These are phyloP conservation scores for Amitus sp. DNA, from an alignment of 2,888 invertebrate genomes.

Conservation along the genomic window DNA sequence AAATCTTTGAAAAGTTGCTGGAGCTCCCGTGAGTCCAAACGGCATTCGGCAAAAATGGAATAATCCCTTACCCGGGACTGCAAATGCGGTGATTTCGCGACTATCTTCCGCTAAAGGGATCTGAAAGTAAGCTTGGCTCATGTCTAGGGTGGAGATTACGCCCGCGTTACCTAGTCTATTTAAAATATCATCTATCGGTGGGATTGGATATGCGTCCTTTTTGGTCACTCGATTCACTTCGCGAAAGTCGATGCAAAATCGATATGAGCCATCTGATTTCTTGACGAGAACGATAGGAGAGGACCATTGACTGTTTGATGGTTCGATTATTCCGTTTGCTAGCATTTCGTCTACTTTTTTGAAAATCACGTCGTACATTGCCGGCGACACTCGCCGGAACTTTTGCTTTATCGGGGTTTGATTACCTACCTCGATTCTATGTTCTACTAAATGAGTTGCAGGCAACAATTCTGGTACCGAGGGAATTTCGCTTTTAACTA, in stretches of 20 bases:
- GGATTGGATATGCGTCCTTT: slow-evolving; percentile 32
- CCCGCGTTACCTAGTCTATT: slow-evolving; percentile 20
- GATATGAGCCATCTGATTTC: slow-evolving; percentile 19
- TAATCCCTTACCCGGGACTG: slow-evolving; percentile 22
- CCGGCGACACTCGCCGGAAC: slow-evolving; percentile 12
- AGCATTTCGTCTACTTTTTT: slow-evolving; percentile 9
- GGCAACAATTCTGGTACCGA: background rate
- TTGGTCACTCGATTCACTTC: slow-evolving; percentile 22
- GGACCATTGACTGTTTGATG: slow-evolving; percentile 16
- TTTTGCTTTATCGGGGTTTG: slow-evolving; percentile 11
- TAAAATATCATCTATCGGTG: slow-evolving; percentile 22
- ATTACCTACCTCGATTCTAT: background rate
- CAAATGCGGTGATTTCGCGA: slow-evolving; percentile 31
- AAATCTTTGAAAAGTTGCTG: slow-evolving; percentile 34
- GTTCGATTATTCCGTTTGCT: background rate
- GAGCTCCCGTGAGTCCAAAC: slow-evolving; percentile 31
- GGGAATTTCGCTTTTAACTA: background rate
- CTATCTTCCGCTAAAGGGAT: slow-evolving; percentile 36
- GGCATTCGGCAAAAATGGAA: slow-evolving; percentile 36
- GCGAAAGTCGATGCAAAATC: slow-evolving; percentile 29
- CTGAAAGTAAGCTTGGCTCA: slow-evolving; percentile 49
- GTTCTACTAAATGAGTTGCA: background rate
- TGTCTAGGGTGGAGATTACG: slow-evolving; percentile 52
- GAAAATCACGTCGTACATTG: slow-evolving; percentile 2
- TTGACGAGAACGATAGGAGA: slow-evolving; percentile 18